Evolutionary conservation across 1,140 invertebrate species (phyloP).

Genomic region (Eueides isabella): DNA sequence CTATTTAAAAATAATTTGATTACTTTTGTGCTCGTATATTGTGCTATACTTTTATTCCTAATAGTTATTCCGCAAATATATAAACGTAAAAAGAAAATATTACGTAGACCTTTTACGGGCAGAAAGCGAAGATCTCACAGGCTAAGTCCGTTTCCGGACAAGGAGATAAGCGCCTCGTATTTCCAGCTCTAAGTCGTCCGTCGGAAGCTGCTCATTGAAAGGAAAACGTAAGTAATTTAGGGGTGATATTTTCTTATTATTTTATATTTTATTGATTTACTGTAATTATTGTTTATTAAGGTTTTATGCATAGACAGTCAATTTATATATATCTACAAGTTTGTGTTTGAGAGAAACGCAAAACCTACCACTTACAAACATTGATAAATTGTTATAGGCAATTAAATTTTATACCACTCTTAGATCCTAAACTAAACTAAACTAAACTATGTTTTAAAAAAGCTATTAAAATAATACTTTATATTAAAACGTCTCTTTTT

Average conservation of each 20-base stretch:
- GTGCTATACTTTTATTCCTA: too few relatives aligned
- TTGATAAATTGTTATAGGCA: not conserved
- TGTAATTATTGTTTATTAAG: not conserved
- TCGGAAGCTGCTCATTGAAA: constrained; percentile 27
- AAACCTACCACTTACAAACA: not conserved
- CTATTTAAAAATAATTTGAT: too few relatives aligned
- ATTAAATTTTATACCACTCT: too few relatives aligned
- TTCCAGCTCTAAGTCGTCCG: constrained; percentile 25
- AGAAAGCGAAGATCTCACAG: constrained; percentile 24
- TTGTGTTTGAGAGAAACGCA: not conserved
- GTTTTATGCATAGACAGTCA: too few relatives aligned
- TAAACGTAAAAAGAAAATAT: not conserved
- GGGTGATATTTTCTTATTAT: not conserved
- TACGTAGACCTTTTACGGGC: not conserved
- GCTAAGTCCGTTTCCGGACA: constrained; percentile 26
- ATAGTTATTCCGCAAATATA: not conserved
- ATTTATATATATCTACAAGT: too few relatives aligned
- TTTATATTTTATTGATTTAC: not conserved
- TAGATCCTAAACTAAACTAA: too few relatives aligned
- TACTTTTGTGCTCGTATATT: too few relatives aligned
- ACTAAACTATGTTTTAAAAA: not conserved
- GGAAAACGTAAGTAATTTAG: constrained; percentile 15
- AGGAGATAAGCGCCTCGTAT: constrained; percentile 26
- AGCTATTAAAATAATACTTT: not conserved
- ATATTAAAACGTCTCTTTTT: constrained; percentile 10